Evolutionary conservation across 2,113 vertebrate species (phyloP).

Genomic region (Otis tarda): DNA sequence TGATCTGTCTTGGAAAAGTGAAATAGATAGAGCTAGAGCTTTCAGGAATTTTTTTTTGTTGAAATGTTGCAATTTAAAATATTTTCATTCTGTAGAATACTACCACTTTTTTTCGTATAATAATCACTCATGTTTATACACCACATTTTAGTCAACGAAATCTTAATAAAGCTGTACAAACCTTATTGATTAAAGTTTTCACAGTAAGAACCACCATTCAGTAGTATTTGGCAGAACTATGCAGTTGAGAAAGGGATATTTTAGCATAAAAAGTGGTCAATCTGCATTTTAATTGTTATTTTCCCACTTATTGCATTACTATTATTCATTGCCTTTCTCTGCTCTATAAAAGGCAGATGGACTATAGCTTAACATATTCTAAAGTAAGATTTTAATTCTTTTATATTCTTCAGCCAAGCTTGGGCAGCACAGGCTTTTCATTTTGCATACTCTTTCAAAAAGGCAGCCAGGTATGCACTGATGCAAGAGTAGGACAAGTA

Average conservation of each 20-base stretch:
- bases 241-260: background rate
- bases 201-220: background rate
- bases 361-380: background rate
- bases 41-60: background rate
- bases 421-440: background rate
- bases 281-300: background rate
- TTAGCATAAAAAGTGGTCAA: background rate
- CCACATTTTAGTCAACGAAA: background rate
- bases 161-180: background rate
- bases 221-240: background rate
- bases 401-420: background rate
- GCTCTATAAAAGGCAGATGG: background rate
- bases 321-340: background rate
- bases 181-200: background rate
- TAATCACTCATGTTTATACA: background rate
- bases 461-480: background rate
- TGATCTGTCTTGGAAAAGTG: background rate
- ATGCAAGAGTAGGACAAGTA: background rate
- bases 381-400: background rate
- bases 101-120: background rate
- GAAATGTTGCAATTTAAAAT: background rate
- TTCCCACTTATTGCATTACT: background rate
- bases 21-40: background rate
- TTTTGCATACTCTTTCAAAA: background rate
- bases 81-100: background rate